phyloP scores from a whole-genome alignment of 2,888 invertebrate genomes.

The Tenthredo scrophulariae region DNA sequence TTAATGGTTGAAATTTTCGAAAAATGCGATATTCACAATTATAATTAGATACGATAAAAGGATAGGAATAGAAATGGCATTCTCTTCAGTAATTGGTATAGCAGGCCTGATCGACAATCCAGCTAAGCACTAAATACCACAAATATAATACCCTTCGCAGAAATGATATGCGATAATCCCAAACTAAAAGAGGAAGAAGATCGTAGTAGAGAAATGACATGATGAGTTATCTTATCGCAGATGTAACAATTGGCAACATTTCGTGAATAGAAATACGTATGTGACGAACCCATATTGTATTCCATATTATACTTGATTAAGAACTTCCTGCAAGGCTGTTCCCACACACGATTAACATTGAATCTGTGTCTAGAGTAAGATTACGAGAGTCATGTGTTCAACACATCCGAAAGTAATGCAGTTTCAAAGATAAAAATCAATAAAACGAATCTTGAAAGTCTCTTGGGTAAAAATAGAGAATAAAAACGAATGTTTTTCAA shows the following conservation, averaged over 20 bases:
- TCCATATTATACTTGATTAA: constrained; percentile 44
- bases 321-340: constrained; percentile 38
- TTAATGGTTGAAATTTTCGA: neutral
- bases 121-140: neutral
- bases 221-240: neutral
- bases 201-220: neutral
- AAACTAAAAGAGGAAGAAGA: neutral
- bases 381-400: neutral
- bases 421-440: neutral
- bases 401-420: neutral
- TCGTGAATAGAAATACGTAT: constrained; percentile 6
- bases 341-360: constrained; percentile 11
- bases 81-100: constrained; percentile 20
- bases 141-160: neutral
- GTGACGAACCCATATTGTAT: constrained; percentile 19
- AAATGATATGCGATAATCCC: neutral
- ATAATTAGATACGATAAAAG: neutral
- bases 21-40: neutral
- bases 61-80: neutral
- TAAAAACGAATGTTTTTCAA: neutral
- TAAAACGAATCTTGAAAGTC: neutral
- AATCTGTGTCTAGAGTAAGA: constrained; percentile 31
- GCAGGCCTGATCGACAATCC: constrained; percentile 27
- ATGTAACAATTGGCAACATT: constrained; percentile 25
- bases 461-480: neutral